Evolutionary conservation across 1,140 invertebrate species (phyloP).

Genomic region (Cydia amplana): DNA sequence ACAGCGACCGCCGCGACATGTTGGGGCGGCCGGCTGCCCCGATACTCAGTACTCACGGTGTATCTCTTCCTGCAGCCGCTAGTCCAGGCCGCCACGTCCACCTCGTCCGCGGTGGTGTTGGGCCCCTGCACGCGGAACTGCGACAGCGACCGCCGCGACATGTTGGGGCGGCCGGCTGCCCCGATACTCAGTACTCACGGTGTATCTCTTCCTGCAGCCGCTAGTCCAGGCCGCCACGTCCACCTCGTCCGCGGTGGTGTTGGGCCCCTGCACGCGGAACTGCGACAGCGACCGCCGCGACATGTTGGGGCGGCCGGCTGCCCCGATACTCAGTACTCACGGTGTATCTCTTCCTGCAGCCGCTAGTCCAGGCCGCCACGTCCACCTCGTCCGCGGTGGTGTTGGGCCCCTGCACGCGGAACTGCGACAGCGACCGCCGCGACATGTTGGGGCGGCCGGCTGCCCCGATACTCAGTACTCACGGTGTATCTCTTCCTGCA

Average conservation of each 20-base stretch:
- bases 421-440: constrained; percentile 80
- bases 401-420: constrained; percentile 62
- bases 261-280: constrained; percentile 64
- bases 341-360: constrained; percentile 56
- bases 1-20: constrained; percentile 86
- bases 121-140: constrained; percentile 68
- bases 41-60: too few species aligned
- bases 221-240: constrained; percentile 54
- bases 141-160: constrained; percentile 85
- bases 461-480: too few species aligned
- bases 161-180: constrained; percentile 89
- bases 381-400: constrained; percentile 58
- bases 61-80: constrained; percentile 55
- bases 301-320: constrained; percentile 91
- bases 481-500: constrained; percentile 57
- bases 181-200: too few species aligned
- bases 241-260: constrained; percentile 54
- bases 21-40: constrained; percentile 89
- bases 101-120: constrained; percentile 53
- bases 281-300: constrained; percentile 83
- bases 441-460: constrained; percentile 91
- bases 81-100: constrained; percentile 54
- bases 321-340: too few species aligned
- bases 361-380: constrained; percentile 51
- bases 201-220: constrained; percentile 56